Evolutionary conservation across 2,113 vertebrate species (phyloP), one percentile per base, ranked within the genome.

Genomic region (Chamaea fasciata): DNA sequence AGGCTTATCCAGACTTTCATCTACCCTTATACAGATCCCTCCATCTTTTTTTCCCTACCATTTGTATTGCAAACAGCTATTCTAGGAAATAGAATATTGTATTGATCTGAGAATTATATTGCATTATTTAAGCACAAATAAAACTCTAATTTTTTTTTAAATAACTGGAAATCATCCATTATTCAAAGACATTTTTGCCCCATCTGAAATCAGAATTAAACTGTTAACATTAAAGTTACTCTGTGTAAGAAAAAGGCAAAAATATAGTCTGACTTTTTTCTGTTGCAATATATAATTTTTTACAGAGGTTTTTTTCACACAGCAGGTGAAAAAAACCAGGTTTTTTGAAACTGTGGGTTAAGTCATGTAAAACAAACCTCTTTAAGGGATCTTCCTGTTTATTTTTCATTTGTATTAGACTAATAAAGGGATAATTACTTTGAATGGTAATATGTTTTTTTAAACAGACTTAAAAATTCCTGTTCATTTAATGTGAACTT

Each of bases 281-380:
- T 95, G 27, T 46, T 64, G 31, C 20, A 31, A 14, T 44, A 30
- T 1, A 1, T 7, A 60, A 35, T 42, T 75, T 24, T 1, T 55
- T 44, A 55, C 4, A 44, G 30, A 55, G 4, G 10, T 1, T 4
- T 73, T 82, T 83, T 55, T 65, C 9, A 24, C 21, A 46, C 1
- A 31, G 20, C 33, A 6, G 27, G 15, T 39, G 4, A 46, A 46
- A 46, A n/a, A 83, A 17, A 0, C 0, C 14, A 21, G 21, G 5
- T 33, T 63, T 76, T 59, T 52, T 7, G 4, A 69, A 80, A 57
- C 7, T 56, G 23, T 42, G 15, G 7, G 1, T 46, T 56, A 55
- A 63, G 18, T 42, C 7, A 39, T 21, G 8, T 46, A 47, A 88
- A 65, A 50, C 19, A 24, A 28, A 77, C 13, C 2, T 2, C 4